Base-by-base conservation (phyloP, 2,113 vertebrate genomes). In the Penelope pileata region DNA sequence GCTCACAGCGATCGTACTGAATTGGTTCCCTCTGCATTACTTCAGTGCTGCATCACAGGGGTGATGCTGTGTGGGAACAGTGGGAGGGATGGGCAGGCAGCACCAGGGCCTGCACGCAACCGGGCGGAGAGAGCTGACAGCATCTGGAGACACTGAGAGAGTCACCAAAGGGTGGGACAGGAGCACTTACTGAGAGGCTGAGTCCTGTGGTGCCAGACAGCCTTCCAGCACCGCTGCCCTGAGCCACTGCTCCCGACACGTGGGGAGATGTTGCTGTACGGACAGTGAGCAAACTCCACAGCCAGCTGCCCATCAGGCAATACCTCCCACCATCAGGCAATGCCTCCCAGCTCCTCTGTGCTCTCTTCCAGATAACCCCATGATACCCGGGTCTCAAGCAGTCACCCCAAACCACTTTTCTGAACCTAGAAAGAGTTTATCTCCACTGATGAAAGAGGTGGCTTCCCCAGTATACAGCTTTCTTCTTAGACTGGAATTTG, bases 161-260 rank as follows among this genome's bases (percentile, higher is more conserved):
- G 76, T 56, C 94, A 81, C 80, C 60, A 34, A 36, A 78, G 83
- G 64, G 24, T 74, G 83, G 76, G 67, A 83, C 53, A 88, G 27
- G 34, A 84, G 40, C 40, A 18, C 26, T 34, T 29, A 2, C 2
- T 21, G 45, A 56, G 58, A 74, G 18, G 27, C 2, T 36, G 62
- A 45, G 62, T 7, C 32, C 23, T n/a, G 7, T 16, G 53, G 48
- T 73, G 54, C 62, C 59, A 93, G 69, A 38, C 40, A 53, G 53
- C 53, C 14, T n/a, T 53, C 51, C 67, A 29, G 69, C 36, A 3
- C n/a, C 48, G n/a, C 59, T 56, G 70, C 53, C 51, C 38, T 0
- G 2, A 48, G 42, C 29, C 18, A 53, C 26, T 4, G 58, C 51
- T 62, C 38, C 56, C 81, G 17, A 9, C 0, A 58, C 32, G 5